Evolutionary conservation across 2,797 vertebrate genomes (phyloP).

Genomic region (Lemur catta): DNA sequence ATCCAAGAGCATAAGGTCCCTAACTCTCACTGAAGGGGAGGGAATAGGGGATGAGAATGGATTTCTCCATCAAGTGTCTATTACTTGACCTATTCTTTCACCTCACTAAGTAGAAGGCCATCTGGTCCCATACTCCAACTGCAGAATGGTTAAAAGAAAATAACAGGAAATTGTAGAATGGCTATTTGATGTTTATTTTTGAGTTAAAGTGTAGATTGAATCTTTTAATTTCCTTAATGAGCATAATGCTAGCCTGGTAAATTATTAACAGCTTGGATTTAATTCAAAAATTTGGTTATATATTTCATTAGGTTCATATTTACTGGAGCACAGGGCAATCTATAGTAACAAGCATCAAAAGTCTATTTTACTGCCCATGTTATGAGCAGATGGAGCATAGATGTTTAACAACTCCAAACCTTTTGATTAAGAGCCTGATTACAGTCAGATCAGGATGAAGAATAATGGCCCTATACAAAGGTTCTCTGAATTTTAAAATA

Average conservation of each 20-base stretch:
- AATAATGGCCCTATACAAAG: constrained; percentile 28
- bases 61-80: constrained; percentile 15
- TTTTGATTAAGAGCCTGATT: constrained; percentile 62
- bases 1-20: not conserved
- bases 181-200: constrained; percentile 36
- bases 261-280: constrained; percentile 61
- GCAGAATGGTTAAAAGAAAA: constrained; percentile 41
- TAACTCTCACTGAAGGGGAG: constrained; percentile 22
- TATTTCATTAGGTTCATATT: constrained; percentile 56
- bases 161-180: constrained; percentile 45
- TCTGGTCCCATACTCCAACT: not conserved
- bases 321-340: not conserved
- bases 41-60: not conserved
- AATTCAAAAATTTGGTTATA: constrained; percentile 48
- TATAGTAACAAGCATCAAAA: constrained; percentile 53
- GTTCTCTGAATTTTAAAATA: constrained; percentile 43
- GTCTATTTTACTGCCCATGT: constrained; percentile 48
- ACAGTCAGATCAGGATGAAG: constrained; percentile 25
- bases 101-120: not conserved
- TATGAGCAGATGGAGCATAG: constrained; percentile 58
- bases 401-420: constrained; percentile 42
- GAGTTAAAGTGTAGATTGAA: not conserved
- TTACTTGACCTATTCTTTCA: constrained; percentile 21
- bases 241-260: constrained; percentile 25
- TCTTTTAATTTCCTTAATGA: constrained; percentile 49